phyloP scores from a whole-genome alignment of 2,113 vertebrate species.

The Megaceryle torquata region DNA sequence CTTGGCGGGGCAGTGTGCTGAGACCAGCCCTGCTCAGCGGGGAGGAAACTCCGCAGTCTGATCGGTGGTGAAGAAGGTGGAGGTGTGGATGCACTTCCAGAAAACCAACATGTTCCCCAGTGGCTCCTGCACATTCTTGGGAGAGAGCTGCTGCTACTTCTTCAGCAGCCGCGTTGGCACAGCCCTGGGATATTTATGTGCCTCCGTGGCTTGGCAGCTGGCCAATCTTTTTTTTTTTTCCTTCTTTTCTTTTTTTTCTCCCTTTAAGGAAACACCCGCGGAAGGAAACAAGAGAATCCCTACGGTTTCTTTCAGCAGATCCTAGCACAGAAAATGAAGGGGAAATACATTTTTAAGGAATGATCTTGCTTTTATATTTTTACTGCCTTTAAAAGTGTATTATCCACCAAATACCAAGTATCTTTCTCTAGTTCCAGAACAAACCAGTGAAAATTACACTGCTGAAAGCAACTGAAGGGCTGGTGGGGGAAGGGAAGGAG shows the following conservation, averaged over 20 bases:
- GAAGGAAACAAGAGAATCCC: neutral
- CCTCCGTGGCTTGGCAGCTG: neutral
- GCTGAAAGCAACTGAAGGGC: neutral
- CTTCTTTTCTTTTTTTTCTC: neutral
- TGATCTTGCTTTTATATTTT: neutral
- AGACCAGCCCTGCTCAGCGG: accelerated
- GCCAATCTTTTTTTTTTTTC: neutral
- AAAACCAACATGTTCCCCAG: neutral
- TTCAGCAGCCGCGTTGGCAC: accelerated
- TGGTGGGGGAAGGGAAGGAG: neutral
- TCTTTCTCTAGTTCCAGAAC: neutral
- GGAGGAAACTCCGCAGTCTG: neutral
- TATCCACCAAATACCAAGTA: neutral
- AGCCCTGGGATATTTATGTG: neutral
- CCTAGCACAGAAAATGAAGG: neutral
- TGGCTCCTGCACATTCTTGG: neutral
- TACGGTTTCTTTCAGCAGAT: neutral
- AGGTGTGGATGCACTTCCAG: neutral
- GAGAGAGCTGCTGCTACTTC: neutral
- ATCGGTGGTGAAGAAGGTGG: neutral
- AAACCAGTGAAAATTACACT: neutral
- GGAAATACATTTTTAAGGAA: neutral
- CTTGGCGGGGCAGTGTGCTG: accelerated
- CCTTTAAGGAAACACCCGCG: neutral
- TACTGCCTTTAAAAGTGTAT: neutral